Base-by-base conservation (phyloP, 2,888 invertebrate genomes). In the Tubiluchus corallicola region DNA sequence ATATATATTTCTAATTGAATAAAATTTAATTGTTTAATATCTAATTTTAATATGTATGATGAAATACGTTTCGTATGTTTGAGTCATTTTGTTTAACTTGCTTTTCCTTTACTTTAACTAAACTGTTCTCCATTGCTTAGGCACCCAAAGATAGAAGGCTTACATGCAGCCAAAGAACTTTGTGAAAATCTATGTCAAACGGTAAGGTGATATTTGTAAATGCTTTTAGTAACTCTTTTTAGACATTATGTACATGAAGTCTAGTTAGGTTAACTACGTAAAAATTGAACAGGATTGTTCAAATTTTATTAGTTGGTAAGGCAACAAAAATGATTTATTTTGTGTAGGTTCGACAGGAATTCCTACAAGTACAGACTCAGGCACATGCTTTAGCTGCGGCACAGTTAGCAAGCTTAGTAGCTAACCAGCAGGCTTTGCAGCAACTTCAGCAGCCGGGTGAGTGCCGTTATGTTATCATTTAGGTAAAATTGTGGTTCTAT, bases 141-240 rank as follows among this genome's bases (percentile, higher is more conserved):
- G 57, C 81, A 82, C 67, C 72, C 75, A 9, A 74, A 76, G 53
- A 69, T 73, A 19, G 74, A 76, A 54, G 76, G 76, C 40, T 63
- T 79, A 38, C 72, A 75, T 49, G 75, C 74, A 52, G 80, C 79
- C 15, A 74, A 77, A 55, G 75, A 76, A 50, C 63, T 81, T 44
- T 77, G 79, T 13, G 74, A 77, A 55, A 82, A 82, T 63, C 68
- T 82, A 41, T 77, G 82, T 52, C 79, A 81, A 64, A 82, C 82
- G 3, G 75, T 82, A 62, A 57, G 62, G 57, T 29, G 29, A n/a
- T 29, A 9, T 29, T 9, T n/a, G 29, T 29, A 29, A 29, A 9
- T 29, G 29, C 9, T 29, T 29, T 29, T 9, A 29, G 29, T 29
- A 9, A 9, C 9, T 9, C 9, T 9, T 29, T 9, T 29, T 29